Evolutionary conservation across 2,113 vertebrate species (phyloP).

Genomic region (Forbesichthys agassizii): DNA sequence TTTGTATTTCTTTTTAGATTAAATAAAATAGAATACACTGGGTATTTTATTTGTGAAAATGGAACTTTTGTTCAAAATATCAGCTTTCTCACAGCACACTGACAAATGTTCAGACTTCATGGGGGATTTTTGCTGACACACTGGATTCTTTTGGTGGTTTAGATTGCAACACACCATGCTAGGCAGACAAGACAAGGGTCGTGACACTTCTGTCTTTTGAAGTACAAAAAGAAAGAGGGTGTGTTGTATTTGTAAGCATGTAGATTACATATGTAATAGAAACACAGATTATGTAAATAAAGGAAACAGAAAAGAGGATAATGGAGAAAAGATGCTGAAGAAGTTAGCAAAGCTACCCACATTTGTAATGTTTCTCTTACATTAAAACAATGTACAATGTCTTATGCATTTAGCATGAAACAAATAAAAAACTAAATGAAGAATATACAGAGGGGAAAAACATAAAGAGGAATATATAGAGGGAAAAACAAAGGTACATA

Average conservation of each 20-base stretch:
- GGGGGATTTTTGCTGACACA: conserved; percentile 36
- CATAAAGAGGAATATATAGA: background rate
- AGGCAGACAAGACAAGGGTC: conserved; percentile 12
- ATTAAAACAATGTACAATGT: no score
- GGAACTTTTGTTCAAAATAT: conserved; percentile 23
- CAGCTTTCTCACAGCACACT: conserved; percentile 48
- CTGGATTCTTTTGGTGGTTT: conserved; percentile 41
- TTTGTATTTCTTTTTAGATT: conserved; percentile 39
- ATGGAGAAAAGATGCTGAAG: no score
- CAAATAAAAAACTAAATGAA: no score
- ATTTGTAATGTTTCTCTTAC: no score
- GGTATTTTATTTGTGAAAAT: conserved; percentile 53
- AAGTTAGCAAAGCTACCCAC: no score
- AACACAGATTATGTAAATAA: background rate
- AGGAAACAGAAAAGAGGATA: background rate
- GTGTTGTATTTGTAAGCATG: background rate
- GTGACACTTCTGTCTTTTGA: background rate
- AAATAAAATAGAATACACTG: conserved; percentile 44
- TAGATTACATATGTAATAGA: background rate
- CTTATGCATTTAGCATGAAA: no score
- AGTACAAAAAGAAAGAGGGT: no score
- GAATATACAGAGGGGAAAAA: no score
- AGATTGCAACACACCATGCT: conserved; percentile 29
- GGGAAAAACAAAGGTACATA: background rate
- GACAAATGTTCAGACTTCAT: conserved; percentile 48